phyloP scores from a whole-genome alignment of 2,888 invertebrate genomes.

The Strigamia crassipes region DNA sequence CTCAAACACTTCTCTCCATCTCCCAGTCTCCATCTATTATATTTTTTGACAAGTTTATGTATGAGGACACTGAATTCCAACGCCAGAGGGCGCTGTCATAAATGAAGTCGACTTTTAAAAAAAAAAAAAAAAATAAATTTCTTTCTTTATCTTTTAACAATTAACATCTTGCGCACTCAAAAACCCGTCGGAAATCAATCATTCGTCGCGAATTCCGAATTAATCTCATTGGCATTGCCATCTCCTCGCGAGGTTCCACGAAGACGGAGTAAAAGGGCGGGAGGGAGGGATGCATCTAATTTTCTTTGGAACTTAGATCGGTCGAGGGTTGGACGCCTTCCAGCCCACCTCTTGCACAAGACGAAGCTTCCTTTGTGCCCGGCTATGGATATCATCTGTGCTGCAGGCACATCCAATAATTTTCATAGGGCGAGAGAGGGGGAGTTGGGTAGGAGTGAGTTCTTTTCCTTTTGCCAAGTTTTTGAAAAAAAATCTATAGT shows the following conservation, averaged over 20 bases:
- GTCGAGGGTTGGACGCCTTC: constrained; percentile 10
- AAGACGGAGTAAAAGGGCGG: neutral
- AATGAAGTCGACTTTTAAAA: neutral
- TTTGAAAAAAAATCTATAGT: neutral
- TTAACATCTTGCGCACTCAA: neutral
- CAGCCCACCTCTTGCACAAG: constrained; percentile 7
- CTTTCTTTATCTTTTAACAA: neutral
- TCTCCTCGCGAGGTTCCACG: neutral
- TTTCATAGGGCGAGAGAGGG: neutral
- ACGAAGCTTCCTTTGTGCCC: neutral
- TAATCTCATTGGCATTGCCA: neutral
- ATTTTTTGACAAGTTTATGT: neutral
- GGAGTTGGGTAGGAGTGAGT: neutral
- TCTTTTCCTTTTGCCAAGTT: neutral
- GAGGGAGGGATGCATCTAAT: neutral
- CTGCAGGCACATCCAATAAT: constrained; percentile 10
- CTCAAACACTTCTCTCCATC: neutral
- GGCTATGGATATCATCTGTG: neutral
- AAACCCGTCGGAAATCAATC: neutral
- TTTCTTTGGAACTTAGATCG: constrained; percentile 10
- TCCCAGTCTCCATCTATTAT: neutral
- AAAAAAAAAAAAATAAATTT: no score
- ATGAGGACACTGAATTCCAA: neutral
- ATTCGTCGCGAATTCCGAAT: neutral
- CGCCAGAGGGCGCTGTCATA: neutral